These are phyloP conservation scores for Nannoperca obscura DNA, from an alignment of 2,797 vertebrate genomes.

Conservation along the genomic window DNA sequence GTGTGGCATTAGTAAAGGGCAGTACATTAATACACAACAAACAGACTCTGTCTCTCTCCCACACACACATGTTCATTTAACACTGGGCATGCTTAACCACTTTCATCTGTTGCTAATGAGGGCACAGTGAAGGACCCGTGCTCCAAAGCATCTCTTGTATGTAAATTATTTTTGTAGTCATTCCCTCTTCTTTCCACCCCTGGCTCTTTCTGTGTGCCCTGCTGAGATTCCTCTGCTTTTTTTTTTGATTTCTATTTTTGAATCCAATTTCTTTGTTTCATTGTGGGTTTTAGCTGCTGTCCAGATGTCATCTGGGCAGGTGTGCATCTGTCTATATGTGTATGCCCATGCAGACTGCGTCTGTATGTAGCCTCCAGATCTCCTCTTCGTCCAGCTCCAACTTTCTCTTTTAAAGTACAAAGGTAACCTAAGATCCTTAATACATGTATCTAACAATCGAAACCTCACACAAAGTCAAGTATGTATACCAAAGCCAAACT, in stretches of 20 bases:
- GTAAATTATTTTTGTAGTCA: slow-evolving; percentile 7
- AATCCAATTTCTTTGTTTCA: slow-evolving; percentile 1
- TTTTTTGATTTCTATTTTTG: not conserved
- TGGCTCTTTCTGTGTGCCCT: not conserved
- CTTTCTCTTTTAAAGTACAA: not conserved
- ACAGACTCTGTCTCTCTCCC: slow-evolving; percentile 28
- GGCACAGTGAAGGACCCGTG: slow-evolving; percentile 75
- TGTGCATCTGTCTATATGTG: not conserved
- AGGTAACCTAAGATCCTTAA: not conserved
- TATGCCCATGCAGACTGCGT: not conserved
- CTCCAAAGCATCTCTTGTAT: slow-evolving; percentile 6
- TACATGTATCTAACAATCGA: not conserved
- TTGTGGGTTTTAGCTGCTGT: not conserved
- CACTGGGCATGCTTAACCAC: slow-evolving; percentile 74
- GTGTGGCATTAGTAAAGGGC: slow-evolving; percentile 93
- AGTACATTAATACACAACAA: slow-evolving; percentile 87
- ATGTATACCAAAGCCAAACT: not conserved
- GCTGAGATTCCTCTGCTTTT: not conserved
- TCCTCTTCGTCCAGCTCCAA: not conserved
- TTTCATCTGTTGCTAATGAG: slow-evolving; percentile 91
- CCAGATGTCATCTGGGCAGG: slow-evolving; percentile 7
- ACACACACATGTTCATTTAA: slow-evolving; percentile 73
- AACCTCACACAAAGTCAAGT: slow-evolving; percentile 9
- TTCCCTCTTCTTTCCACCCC: not conserved
- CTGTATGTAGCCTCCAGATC: not conserved